Base-by-base conservation (phyloP, 2,113 vertebrate genomes). In the Burhinus bistriatus region DNA sequence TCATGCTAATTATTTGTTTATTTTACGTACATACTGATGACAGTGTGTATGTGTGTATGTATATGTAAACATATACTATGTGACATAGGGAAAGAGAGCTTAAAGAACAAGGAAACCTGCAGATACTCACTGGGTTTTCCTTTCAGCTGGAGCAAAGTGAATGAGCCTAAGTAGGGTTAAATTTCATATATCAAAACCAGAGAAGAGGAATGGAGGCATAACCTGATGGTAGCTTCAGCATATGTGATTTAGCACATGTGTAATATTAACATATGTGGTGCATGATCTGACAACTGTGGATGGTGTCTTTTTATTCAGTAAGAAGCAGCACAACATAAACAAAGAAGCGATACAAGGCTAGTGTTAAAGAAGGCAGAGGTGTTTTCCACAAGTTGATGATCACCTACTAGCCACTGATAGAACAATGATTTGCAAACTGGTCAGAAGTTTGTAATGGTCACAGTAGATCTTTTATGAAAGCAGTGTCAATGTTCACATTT, bases 341-440 rank as follows among this genome's bases (percentile, higher is more conserved):
- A 59, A 8, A 40, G 30, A 80, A 61, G 47, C n/a, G 4, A 71
- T 44, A 9, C 5, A 34, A 23, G 4, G 22, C 5, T 47, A 30
- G 2, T 38, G 6, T 36, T 40, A 73, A 84, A 72, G 9, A 42
- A 59, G 10, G 8, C 5, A 65, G 16, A 71, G 5, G 2, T 66
- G 32, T 89, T 86, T 79, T 61, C 32, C 26, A 18, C 12, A 78
- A 65, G 12, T 4, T 66, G 6, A 38, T 54, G 18, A 52, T 20
- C 0, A 4, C 6, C 14, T 62, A 25, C 5, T 62, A 57, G 15
- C 7, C 29, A 69, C 5, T 1, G 2, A 18, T 25, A 26, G 21
- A 81, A 59, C 12, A 19, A 11, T 54, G 27, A 9, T 32, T 89
- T 83, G 19, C 16, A 61, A 54, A 59, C 6, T 69, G 12, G 4